phyloP scores from a whole-genome alignment of 2,888 invertebrate species.

The Drosophila anceps region DNA sequence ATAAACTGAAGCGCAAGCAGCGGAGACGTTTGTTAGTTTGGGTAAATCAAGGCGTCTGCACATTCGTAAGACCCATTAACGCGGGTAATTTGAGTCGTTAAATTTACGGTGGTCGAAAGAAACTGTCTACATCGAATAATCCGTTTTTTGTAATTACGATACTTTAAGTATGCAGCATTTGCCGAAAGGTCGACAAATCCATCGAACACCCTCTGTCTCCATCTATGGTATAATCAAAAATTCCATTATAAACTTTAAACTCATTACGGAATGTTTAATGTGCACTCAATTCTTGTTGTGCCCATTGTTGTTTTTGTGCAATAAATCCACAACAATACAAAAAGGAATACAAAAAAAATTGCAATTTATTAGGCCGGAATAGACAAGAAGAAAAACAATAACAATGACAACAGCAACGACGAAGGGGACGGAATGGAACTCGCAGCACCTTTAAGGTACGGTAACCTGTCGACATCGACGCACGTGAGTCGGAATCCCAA shows the following conservation, averaged over 20 bases:
- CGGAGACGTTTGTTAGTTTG: slow-evolving; percentile 12
- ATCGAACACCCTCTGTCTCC: not conserved
- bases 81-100: slow-evolving; percentile 9
- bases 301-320: slow-evolving; percentile 51
- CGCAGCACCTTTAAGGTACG: slow-evolving; percentile 70
- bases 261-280: slow-evolving; percentile 80
- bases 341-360: slow-evolving; percentile 33
- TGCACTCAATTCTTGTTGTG: slow-evolving; percentile 53
- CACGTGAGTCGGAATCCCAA: slow-evolving; percentile 65
- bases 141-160: slow-evolving; percentile 50
- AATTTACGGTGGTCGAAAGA: not conserved
- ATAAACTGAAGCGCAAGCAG: slow-evolving; percentile 29
- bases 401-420: slow-evolving; percentile 15
- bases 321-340: slow-evolving; percentile 65
- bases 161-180: slow-evolving; percentile 58
- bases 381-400: slow-evolving; percentile 40
- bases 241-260: slow-evolving; percentile 80
- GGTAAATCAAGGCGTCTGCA: not conserved
- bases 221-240: slow-evolving; percentile 65
- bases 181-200: slow-evolving; percentile 28
- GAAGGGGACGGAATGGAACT: slow-evolving; percentile 33
- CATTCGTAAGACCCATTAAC: not conserved
- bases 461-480: slow-evolving; percentile 74
- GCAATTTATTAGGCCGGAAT: slow-evolving; percentile 75
- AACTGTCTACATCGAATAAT: slow-evolving; percentile 33